Conservation (phyloP, 2,797 vertebrate genomes). For the Girardinus metallicus region DNA sequence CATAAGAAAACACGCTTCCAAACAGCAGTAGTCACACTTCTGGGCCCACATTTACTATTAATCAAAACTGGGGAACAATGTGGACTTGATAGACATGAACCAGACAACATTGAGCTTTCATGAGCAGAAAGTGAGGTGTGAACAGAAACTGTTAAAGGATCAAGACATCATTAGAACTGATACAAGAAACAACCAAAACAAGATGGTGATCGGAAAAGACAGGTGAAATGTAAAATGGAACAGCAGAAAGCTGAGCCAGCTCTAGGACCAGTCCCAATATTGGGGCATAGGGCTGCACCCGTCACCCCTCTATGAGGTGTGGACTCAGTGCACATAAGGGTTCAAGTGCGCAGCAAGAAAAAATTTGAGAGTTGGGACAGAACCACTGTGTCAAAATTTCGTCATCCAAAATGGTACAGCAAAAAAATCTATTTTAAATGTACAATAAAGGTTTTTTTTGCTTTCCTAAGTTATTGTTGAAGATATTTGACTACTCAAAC, state of each 20-base stretch:
- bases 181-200: neutral
- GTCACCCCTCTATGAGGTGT: no score
- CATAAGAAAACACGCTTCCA: neutral
- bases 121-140: neutral
- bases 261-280: no score
- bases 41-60: neutral
- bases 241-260: neutral
- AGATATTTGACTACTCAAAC: no score
- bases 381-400: no score
- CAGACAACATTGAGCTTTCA: neutral
- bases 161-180: neutral
- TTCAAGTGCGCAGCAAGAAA: no score
- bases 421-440: no score
- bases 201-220: neutral
- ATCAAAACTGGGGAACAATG: neutral
- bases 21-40: neutral
- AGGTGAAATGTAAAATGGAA: neutral
- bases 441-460: no score
- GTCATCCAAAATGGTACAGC: no score
- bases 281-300: no score
- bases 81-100: neutral
- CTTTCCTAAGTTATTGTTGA: no score
- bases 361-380: no score
- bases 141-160: neutral
- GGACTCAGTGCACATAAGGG: no score